Percentiles rank a stretch among this genome's conserved stretches.
These are phyloP conservation scores for Antechinus flavipes DNA, from an alignment of 2,113 vertebrate species.

Conservation along the genomic window DNA sequence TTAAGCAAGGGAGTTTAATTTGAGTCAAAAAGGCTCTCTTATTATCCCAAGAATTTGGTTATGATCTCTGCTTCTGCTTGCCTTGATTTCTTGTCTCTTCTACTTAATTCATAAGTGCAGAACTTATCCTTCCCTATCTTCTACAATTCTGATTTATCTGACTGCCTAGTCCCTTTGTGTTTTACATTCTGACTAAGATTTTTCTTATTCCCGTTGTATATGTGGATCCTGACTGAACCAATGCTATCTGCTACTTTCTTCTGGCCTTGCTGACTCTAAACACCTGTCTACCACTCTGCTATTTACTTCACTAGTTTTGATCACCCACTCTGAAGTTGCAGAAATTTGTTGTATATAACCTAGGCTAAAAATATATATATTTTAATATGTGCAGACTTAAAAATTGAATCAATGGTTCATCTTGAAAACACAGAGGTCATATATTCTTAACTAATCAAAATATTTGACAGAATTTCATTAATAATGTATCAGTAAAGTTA, in stretches of 20 bases:
- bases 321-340: not conserved
- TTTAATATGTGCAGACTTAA: not conserved
- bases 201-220: not conserved
- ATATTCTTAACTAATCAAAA: not conserved
- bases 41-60: not conserved
- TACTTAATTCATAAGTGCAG: not conserved
- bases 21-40: not conserved
- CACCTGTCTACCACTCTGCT: not conserved
- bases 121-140: not conserved
- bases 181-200: not conserved
- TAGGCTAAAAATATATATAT: not conserved
- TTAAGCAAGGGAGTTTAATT: not conserved
- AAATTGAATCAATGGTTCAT: not conserved
- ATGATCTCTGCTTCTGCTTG: not conserved
- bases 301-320: not conserved
- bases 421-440: not conserved
- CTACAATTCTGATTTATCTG: not conserved
- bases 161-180: too few species aligned
- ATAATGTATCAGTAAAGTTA: slow-evolving; percentile 4
- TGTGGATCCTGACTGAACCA: not conserved
- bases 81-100: not conserved
- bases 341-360: not conserved
- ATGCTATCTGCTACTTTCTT: not conserved
- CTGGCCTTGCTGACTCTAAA: not conserved
- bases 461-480: slow-evolving; percentile 5